Conservation (phyloP, 2,888 invertebrate genomes). For the Epiperipatus broadwayi region DNA sequence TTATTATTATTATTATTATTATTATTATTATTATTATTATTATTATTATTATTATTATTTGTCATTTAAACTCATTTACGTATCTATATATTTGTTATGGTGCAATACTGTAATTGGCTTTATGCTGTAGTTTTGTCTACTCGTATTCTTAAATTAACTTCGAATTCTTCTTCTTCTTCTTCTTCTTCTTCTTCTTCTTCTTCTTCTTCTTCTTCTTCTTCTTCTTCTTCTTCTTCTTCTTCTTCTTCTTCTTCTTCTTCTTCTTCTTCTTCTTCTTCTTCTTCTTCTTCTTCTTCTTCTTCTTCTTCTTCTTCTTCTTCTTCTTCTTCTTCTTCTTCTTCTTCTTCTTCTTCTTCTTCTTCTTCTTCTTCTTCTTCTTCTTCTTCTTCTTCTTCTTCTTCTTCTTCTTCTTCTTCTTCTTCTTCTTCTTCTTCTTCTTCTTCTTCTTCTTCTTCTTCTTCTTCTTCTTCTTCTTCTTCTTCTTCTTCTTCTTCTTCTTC, state of each 20-base stretch:
- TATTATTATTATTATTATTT: too few relatives aligned
- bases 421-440: background rate
- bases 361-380: background rate
- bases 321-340: background rate
- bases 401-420: background rate
- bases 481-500: background rate
- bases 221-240: background rate
- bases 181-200: background rate
- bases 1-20: too few relatives aligned
- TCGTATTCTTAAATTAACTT: background rate
- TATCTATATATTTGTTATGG: too few relatives aligned
- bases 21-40: too few relatives aligned
- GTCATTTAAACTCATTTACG: too few relatives aligned
- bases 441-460: background rate
- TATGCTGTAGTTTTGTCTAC: slow-evolving; percentile 21
- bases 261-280: background rate
- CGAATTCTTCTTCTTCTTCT: background rate
- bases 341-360: background rate
- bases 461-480: background rate
- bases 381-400: background rate
- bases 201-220: background rate
- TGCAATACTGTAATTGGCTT: too few relatives aligned
- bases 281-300: background rate
- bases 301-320: background rate
- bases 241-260: background rate